Evolutionary conservation across 1,140 invertebrate species (phyloP).

Genomic region (Coenobita brevimanus): DNA sequence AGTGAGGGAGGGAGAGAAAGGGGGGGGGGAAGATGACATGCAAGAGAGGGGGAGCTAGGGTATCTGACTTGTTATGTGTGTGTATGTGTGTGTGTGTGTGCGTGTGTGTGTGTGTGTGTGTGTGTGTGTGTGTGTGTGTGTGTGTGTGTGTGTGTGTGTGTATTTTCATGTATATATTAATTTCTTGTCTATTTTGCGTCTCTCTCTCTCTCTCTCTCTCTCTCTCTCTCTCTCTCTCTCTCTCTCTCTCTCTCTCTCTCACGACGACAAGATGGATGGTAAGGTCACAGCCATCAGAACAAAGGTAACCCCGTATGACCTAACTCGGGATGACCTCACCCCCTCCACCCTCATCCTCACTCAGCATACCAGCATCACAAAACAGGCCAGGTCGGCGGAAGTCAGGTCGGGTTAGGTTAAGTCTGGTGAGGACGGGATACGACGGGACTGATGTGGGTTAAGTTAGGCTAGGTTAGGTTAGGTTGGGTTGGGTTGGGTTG

Average conservation of each 20-base stretch:
- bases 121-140: neutral
- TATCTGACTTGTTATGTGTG: neutral
- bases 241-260: slow-evolving; percentile 26
- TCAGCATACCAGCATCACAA: neutral
- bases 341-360: too few relatives aligned
- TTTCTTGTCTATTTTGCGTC: neutral
- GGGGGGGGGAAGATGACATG: neutral
- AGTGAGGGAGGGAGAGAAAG: neutral
- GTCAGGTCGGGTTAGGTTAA: too few relatives aligned
- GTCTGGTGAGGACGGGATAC: too few relatives aligned
- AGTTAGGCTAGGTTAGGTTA: too few relatives aligned
- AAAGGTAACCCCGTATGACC: too few relatives aligned
- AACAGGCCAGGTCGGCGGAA: neutral
- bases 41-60: neutral
- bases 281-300: neutral
- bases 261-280: neutral
- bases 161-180: too few relatives aligned
- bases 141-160: neutral
- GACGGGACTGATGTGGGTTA: too few relatives aligned
- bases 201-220: neutral
- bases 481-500: too few relatives aligned
- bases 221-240: neutral
- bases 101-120: neutral
- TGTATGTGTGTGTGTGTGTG: neutral
- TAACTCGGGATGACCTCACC: too few relatives aligned